Evolutionary conservation across 2,888 invertebrate species (phyloP), one percentile per base, ranked within the genome.

Genomic region (Lucinisca nassula): DNA sequence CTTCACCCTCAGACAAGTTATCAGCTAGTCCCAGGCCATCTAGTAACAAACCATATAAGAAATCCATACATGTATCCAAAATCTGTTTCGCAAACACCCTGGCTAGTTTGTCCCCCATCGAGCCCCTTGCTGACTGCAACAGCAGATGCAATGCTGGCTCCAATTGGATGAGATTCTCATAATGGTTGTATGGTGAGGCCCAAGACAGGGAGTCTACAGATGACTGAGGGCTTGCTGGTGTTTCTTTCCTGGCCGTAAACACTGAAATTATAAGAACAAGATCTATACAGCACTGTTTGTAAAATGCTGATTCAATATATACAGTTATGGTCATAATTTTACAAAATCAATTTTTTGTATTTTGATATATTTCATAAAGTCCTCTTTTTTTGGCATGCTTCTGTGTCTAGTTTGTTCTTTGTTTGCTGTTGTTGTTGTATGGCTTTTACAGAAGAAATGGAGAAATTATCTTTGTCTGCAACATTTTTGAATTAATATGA

Each of bases 31-130:
- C 78, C 14, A 93, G 82, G 37, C 92, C 93, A 88, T 94, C 93
- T 12, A 92, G 88, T 37, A 95, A 79, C 40, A 94, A 80, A 8
- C 87, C 90, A 87, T 95, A 94, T 32, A 95, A 84, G 77, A 93
- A 94, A 58, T 94, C 92, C 78, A 95, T 81, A 12, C 92, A 93
- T 38, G 94, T 84, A 35, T 93, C 91, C 58, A 95, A 83, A 2
- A 95, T 88, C 81, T 94, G 93, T 45, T 93, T 91, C 0, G 92
- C 93, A 89, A 95, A 95, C 61, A 92, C 24, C 24, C 88, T 79
- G 3, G 94, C 92, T 79, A 93, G 93, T 14, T 88, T 90, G 45
- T 95, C 93, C 32, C 87, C 73, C 45, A 93, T 79, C 35, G 92
- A 91, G 30, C 91, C 92, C 51, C 81, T 86, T n/a, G 94, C 90